Base-by-base conservation (phyloP, 2,888 invertebrate species). In the Listrodromus nycthemerus region DNA sequence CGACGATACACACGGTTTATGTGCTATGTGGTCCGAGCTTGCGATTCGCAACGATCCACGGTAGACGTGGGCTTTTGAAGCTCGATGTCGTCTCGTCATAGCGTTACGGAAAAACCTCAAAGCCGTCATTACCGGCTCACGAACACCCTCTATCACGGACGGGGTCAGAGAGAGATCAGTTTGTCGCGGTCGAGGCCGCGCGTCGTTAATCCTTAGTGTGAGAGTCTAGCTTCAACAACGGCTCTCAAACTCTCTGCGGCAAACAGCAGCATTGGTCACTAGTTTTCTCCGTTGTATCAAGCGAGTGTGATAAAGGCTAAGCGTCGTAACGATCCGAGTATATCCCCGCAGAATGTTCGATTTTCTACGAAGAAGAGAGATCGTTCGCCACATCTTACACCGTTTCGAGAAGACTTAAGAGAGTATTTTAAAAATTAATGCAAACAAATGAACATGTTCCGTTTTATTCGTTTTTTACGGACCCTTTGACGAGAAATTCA, bases 41-140 rank as follows among this genome's bases (percentile, higher is more conserved):
- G 45, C 19, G 67, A 73, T 73, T 82, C 37, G 70, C 52, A 45
- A 70, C 65, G 76, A 63, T 63, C 58, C 16, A 30, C 37, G 65
- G 74, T 66, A 55, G 61, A 79, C 50, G 37, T 30, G 61, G 76
- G 71, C 76, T 80, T 80, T 83, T 71, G 80, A 80, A 74, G 71
- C 58, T 65, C 76, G 37, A n/a, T 33, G 63, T 45, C 37, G 65
- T 24, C 19, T 19, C 50, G 79, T 61, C 67, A 81, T 78, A 66
- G 63, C 76, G 67, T 73, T 50, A 24, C 48, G 69, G 24, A 77
- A 79, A 83, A 83, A 79, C 74, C 79, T 83, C 82, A 83, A 83
- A 79, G 82, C 63, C 70, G 65, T 83, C 82, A 79, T 83, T 75
- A 75, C 79, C 65, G 65, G 83, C 76, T 85, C 80, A 48, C 76